Evolutionary conservation across 2,888 invertebrate genomes (phyloP).

Genomic region (Sphinx pinastri): DNA sequence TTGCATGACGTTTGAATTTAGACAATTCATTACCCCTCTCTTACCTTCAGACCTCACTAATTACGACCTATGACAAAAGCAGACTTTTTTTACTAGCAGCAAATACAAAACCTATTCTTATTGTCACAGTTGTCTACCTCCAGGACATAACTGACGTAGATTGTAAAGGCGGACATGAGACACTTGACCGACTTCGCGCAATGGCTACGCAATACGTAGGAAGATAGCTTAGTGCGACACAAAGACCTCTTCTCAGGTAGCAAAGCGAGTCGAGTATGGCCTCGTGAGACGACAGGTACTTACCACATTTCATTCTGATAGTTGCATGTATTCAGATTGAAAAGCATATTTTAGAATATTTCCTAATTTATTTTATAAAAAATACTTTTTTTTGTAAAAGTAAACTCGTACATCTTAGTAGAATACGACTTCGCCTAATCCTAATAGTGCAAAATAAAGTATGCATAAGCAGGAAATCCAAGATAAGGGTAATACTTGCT

Average conservation of each 20-base stretch:
- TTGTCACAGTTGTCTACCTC: background rate
- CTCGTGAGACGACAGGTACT: background rate
- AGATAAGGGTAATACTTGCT: too few species aligned
- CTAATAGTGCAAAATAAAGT: too few species aligned
- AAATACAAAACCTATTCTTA: background rate
- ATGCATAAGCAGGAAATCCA: too few species aligned
- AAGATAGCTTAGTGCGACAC: slow-evolving; percentile 19
- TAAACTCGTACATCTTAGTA: too few species aligned
- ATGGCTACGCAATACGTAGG: slow-evolving; percentile 15
- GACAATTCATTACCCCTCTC: too few species aligned
- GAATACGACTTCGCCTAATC: too few species aligned
- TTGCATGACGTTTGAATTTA: too few species aligned
- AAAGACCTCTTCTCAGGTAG: slow-evolving; percentile 13
- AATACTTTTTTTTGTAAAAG: too few species aligned
- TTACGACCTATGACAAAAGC: too few species aligned
- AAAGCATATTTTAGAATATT: background rate
- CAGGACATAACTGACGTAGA: background rate
- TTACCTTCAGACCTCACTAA: too few species aligned
- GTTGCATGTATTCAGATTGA: background rate
- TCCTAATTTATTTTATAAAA: too few species aligned
- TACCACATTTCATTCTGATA: background rate
- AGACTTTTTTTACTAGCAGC: background rate
- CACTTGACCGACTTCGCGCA: slow-evolving; percentile 13
- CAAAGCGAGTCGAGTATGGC: slow-evolving; percentile 21
- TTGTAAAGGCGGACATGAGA: background rate